These are phyloP conservation scores for Lithobates sylvaticus DNA, from an alignment of 2,797 vertebrate species.

Conservation along the genomic window DNA sequence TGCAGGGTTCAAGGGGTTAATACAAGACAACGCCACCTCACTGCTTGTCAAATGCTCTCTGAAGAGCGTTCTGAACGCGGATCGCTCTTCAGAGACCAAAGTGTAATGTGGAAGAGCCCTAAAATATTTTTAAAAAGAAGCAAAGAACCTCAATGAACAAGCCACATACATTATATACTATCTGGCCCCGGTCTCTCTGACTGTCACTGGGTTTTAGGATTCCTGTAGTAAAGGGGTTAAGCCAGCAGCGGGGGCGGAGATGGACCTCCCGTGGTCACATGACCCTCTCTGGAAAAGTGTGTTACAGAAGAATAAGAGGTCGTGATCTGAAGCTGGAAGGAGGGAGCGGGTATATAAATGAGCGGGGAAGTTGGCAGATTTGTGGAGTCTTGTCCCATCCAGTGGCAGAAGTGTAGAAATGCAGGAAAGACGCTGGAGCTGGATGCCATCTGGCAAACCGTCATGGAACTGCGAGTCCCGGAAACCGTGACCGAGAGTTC, in stretches of 20 bases:
- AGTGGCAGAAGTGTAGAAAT: conserved; percentile 8
- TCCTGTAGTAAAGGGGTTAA: conserved; percentile 3
- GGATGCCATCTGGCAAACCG: neutral
- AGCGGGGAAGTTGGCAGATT: neutral
- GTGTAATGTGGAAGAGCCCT: no score
- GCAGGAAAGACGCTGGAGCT: neutral
- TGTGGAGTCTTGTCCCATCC: conserved; percentile 16
- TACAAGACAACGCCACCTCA: no score
- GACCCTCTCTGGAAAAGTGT: neutral
- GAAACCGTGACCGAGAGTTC: neutral
- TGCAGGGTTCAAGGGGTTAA: no score
- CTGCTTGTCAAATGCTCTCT: no score
- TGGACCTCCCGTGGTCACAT: conserved; percentile 8
- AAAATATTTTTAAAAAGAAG: no score
- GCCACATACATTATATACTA: no score
- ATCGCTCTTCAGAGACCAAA: no score
- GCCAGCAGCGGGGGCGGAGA: neutral
- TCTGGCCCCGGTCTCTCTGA: neutral
- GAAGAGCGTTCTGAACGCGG: no score
- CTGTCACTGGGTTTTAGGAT: no score
- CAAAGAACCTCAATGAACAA: no score
- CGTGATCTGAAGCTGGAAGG: neutral
- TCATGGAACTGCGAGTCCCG: neutral
- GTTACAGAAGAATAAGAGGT: neutral
- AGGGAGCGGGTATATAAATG: neutral